Evolutionary conservation across 1,140 invertebrate species (phyloP), one percentile per base, ranked within the genome.

Genomic region (Uloborus diversus): DNA sequence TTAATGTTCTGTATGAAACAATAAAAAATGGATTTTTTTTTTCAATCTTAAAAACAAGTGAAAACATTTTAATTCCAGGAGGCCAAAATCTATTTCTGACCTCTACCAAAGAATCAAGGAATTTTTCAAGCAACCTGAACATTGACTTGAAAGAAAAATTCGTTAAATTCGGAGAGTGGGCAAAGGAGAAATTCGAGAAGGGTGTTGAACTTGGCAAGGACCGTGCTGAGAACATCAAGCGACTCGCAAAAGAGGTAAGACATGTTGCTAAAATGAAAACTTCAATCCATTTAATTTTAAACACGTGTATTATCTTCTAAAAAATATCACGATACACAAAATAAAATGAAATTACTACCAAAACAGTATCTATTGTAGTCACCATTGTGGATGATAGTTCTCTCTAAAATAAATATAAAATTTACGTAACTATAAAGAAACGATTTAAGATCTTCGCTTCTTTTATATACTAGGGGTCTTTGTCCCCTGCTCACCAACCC

Each of bases 131-230:
- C n/a, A 23, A 47, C n/a, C 62, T 65, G 14, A 47, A 47, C 7
- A 47, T 65, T 11, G 32, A 65, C 17, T 23, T 65, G 13, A 65
- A 65, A 13, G 62, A 65, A 47, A 65, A 37, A 11, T 35, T 23
- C 33, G 7, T 23, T 4, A 65, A 37, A 37, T 65, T 65, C 35
- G 62, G 32, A 11, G 62, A 65, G 14, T 65, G 62, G 62, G 27
- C 20, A 9, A 61, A 33, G 3, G 27, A 61, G 7, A 20, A 28
- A 13, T 28, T 17, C 57, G 32, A 20, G 23, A 14, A 32, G 30
- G 57, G n/a, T 27, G 11, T 61, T 4, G 57, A 61, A 5, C 25
- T 28, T 28, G 57, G 27, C 20, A 61, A 61, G 25, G 27, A 61
- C 57, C 11, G 57, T 5, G 57, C 23, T 61, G 57, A 61, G 20